Conservation (phyloP, 2,113 vertebrate species). For the Capreolus pygargus region DNA sequence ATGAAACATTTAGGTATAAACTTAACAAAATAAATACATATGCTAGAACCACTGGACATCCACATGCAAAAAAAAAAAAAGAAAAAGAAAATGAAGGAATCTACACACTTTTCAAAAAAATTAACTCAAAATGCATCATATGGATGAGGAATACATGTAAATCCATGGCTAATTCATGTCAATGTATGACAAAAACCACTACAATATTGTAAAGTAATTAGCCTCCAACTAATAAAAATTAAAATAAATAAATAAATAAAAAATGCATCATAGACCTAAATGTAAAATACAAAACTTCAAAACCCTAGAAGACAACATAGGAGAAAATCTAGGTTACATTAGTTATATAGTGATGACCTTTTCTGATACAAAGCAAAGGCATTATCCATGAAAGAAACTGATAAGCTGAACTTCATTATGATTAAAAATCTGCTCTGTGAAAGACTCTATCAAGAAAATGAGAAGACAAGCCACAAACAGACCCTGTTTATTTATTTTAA, state of each 20-base stretch:
- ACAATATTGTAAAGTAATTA: too few species aligned
- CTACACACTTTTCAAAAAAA: neutral
- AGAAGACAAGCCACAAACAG: neutral
- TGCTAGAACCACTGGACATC: neutral
- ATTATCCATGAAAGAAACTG: neutral
- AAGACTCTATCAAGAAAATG: neutral
- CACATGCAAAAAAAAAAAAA: neutral
- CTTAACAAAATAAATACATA: neutral
- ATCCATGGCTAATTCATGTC: too few species aligned
- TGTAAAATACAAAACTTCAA: neutral
- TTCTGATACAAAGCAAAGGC: neutral
- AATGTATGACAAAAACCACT: too few species aligned
- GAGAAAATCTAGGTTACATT: neutral
- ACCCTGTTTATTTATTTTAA: neutral
- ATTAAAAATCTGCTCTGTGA: neutral
- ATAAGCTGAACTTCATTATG: neutral
- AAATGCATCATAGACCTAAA: neutral
- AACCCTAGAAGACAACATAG: neutral
- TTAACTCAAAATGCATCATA: neutral
- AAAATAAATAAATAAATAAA: too few species aligned
- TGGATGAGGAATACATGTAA: too few species aligned
- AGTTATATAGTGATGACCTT: neutral
- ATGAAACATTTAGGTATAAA: neutral
- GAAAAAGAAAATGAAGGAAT: neutral
- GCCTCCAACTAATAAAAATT: too few species aligned